phyloP scores from a whole-genome alignment of 2,797 vertebrate genomes.

The Neomorphus geoffroyi region DNA sequence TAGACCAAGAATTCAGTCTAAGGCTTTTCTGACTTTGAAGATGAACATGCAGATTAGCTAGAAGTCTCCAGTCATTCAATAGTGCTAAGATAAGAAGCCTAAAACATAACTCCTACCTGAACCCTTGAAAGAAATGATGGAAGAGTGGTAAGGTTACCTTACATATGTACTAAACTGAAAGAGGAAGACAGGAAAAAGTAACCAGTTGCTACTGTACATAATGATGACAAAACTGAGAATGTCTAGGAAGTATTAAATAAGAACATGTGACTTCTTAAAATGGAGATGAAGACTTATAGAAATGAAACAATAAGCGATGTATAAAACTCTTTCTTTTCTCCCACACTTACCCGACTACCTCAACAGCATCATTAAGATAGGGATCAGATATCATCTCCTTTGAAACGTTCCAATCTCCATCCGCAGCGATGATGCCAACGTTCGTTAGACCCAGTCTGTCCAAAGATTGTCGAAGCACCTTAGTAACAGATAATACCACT shows the following conservation, averaged over 20 bases:
- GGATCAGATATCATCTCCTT: slow-evolving; percentile 80
- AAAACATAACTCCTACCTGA: background rate
- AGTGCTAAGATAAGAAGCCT: background rate
- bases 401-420: slow-evolving; percentile 85
- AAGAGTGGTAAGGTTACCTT: background rate
- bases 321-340: background rate
- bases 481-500: slow-evolving; percentile 77
- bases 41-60: background rate
- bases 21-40: background rate
- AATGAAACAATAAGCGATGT: background rate
- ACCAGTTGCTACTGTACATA: background rate
- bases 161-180: background rate
- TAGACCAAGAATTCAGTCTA: background rate
- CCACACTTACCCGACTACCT: slow-evolving; percentile 88
- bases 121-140: background rate
- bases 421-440: slow-evolving; percentile 87
- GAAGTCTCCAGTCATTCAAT: background rate
- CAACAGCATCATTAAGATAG: slow-evolving; percentile 83
- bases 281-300: background rate
- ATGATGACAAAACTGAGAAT: background rate
- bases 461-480: slow-evolving; percentile 86
- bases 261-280: background rate
- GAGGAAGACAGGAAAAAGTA: background rate
- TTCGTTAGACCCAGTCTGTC: slow-evolving; percentile 82
- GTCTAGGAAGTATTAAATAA: background rate